A percentile compares a stretch with the other conserved stretches of the same genome.
Conservation (phyloP, 2,797 vertebrate species). For the Delichon dasypus region DNA sequence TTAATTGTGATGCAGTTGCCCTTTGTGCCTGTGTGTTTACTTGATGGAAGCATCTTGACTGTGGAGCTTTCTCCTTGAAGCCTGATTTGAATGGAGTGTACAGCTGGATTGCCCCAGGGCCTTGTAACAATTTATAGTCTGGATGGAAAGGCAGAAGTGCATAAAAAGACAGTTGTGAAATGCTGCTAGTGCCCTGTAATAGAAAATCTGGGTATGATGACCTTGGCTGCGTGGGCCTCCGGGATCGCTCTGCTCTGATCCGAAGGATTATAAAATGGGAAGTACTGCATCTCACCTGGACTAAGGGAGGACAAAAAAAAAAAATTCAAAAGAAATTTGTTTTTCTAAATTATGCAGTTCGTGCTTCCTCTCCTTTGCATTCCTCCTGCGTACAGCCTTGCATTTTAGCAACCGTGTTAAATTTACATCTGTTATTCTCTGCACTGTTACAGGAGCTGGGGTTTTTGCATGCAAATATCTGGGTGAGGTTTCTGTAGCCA, state of each 20-base stretch:
- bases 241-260: conserved; percentile 20
- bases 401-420: neutral
- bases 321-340: neutral
- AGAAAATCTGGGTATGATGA: conserved; percentile 61
- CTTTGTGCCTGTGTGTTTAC: conserved; percentile 70
- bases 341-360: neutral
- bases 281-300: neutral
- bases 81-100: conserved; percentile 62
- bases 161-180: conserved; percentile 67
- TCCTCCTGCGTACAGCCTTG: neutral
- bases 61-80: conserved; percentile 62
- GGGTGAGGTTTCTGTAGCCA: conserved; percentile 46
- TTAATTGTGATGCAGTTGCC: conserved; percentile 57
- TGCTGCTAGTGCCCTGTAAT: conserved; percentile 46
- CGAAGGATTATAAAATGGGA: conserved; percentile 20
- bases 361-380: neutral
- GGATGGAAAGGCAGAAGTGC: conserved; percentile 69
- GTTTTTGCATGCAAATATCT: conserved; percentile 51
- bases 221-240: conserved; percentile 53
- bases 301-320: neutral
- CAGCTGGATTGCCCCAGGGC: conserved; percentile 68
- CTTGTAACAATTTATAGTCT: conserved; percentile 65
- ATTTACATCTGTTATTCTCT: neutral
- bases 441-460: neutral
- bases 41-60: conserved; percentile 68